Base-by-base conservation (phyloP, 2,797 vertebrate species). In the Aeoliscus strigatus region DNA sequence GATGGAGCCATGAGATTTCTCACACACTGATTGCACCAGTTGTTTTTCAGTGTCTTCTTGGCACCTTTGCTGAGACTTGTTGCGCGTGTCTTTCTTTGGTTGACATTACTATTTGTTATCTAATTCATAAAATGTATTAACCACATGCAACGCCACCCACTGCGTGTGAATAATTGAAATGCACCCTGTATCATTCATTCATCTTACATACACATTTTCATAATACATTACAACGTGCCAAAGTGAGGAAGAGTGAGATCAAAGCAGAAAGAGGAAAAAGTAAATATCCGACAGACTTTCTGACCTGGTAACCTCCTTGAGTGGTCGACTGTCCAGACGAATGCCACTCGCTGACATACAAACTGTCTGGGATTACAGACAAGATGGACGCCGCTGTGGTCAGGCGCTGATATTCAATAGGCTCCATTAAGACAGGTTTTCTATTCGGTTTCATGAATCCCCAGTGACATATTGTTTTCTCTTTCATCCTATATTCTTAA, bases 401-500 rank as follows among this genome's bases (percentile, higher is more conserved):
- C 24, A 8, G 14, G 21, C 5, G 16, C 37, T 49, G 48, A 66
- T 64, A 66, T 62, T 69, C 39, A 41, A 59, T 47, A 54, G 2
- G 10, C 21, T 24, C 42, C 54, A 49, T 61, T 28, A 26, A 39
- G 49, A 41, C 46, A 24, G 39, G 14, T 53, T 49, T 45, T 35
- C 9, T 36, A 27, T 63, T 68, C 45, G 21, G 28, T 66, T 57
- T 60, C 50, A 53, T 15, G 33, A 47, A 54, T 53, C 70, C 47
- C 39, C 21, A 0, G 4, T 36, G 50, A 34, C 43, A 8, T 51
- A 56, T 64, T 16, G 0, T 30, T 63, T 61, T 67, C 65, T 52
- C 38, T 31, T 65, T 46, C 39, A 44, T 60, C 42, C 54, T 16
- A 29, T 55, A 70, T 66, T 43, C 43, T 60, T 60, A 47, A 66